These are phyloP conservation scores for Dendroctonus valens DNA, from an alignment of 1,140 invertebrate species.

Conservation along the genomic window DNA sequence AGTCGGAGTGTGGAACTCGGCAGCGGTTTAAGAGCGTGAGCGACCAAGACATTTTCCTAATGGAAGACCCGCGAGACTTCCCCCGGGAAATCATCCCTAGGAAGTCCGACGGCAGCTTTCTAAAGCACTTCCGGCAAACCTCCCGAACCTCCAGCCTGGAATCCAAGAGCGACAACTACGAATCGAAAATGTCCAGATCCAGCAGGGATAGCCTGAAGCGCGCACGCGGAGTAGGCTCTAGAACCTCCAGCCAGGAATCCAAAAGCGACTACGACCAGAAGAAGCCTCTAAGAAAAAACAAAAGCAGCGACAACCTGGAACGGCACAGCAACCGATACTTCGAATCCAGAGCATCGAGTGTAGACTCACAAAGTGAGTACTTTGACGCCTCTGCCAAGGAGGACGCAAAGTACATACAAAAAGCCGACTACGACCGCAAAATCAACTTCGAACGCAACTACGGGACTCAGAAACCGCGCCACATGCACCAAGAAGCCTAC, in stretches of 20 bases:
- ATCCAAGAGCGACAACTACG: slow-evolving; percentile 65
- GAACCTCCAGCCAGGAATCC: slow-evolving; percentile 65
- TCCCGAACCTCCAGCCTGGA: slow-evolving; percentile 66
- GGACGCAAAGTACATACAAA: slow-evolving; percentile 38
- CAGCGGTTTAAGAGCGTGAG: slow-evolving; percentile 62
- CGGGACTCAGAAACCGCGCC: slow-evolving; percentile 58
- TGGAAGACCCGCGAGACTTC: slow-evolving; percentile 65
- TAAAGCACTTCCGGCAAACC: slow-evolving; percentile 63
- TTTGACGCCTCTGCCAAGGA: slow-evolving; percentile 44
- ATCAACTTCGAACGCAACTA: slow-evolving; percentile 54
- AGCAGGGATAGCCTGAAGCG: slow-evolving; percentile 62
- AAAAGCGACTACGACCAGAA: slow-evolving; percentile 63
- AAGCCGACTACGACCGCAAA: slow-evolving; percentile 47
- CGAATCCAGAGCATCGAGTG: slow-evolving; percentile 56
- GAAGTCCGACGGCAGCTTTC: slow-evolving; percentile 66
- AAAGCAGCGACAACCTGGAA: slow-evolving; percentile 37
- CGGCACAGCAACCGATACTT: slow-evolving; percentile 30
- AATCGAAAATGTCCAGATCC: slow-evolving; percentile 61
- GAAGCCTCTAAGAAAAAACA: slow-evolving; percentile 38
- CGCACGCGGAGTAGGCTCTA: slow-evolving; percentile 53
- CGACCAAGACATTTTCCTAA: slow-evolving; percentile 63
- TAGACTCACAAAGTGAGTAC: slow-evolving; percentile 57
- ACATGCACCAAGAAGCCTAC: slow-evolving; percentile 19
- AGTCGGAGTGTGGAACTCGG: slow-evolving; percentile 60
- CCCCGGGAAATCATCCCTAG: slow-evolving; percentile 65